A percentile compares a stretch with the other conserved stretches of the same genome.
phyloP scores from a whole-genome alignment of 2,888 invertebrate genomes.

The Romanomermis culicivorax region DNA sequence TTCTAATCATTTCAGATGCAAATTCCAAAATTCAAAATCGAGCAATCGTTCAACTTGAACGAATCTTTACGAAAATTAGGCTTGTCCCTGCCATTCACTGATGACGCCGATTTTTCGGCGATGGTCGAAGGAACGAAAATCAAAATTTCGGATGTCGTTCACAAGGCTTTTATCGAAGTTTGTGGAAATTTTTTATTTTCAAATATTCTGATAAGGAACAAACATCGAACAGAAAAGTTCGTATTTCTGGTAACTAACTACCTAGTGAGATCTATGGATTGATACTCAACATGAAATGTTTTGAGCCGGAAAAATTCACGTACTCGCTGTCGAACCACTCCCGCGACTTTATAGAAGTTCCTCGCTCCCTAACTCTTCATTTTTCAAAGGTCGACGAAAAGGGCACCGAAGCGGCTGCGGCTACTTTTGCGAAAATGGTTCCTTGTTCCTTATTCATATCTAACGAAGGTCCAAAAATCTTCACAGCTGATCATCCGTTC shows the following conservation, averaged over 20 bases:
- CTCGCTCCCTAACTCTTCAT: too few species aligned
- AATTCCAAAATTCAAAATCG: not conserved
- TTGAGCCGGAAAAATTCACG: too few species aligned
- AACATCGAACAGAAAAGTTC: too few species aligned
- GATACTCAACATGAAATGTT: too few species aligned
- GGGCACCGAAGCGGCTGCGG: not conserved
- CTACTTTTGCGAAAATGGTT: not conserved
- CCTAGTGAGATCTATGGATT: too few species aligned
- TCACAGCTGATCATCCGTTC: conserved; percentile 18
- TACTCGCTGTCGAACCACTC: too few species aligned
- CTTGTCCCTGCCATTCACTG: not conserved
- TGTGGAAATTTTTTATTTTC: too few species aligned
- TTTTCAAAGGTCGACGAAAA: not conserved
- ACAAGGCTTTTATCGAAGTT: not conserved
- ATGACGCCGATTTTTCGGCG: not conserved
- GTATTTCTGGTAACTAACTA: too few species aligned
- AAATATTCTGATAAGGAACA: too few species aligned
- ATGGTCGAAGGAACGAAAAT: not conserved
- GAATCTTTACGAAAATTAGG: not conserved
- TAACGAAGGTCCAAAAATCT: conserved; percentile 6
- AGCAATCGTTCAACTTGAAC: not conserved
- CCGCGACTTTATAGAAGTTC: too few species aligned
- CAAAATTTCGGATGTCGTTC: not conserved
- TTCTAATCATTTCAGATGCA: not conserved
- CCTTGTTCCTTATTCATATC: not conserved